phyloP scores from a whole-genome alignment of 2,888 invertebrate species.

The Lochmaea capreae region DNA sequence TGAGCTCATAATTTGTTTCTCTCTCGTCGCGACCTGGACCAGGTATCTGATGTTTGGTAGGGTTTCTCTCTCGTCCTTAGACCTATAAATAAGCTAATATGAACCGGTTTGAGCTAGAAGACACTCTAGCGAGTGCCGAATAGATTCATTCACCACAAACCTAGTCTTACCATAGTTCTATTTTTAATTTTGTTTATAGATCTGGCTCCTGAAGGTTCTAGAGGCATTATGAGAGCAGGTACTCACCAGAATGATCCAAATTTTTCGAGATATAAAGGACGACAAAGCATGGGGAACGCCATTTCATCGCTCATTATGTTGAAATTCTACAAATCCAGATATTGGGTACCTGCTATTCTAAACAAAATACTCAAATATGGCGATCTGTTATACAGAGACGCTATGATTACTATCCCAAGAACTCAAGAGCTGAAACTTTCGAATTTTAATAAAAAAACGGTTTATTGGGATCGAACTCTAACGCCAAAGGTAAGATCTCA shows the following conservation, averaged over 20 bases:
- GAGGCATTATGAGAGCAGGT: slow-evolving; percentile 59
- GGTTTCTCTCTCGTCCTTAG: too few species aligned
- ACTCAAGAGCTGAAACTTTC: slow-evolving; percentile 49
- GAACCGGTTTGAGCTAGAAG: too few species aligned
- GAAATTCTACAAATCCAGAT: slow-evolving; percentile 58
- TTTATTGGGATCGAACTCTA: slow-evolving; percentile 54
- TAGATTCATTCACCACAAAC: too few species aligned
- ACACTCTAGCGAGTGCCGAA: too few species aligned
- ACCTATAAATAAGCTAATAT: too few species aligned
- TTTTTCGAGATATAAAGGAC: slow-evolving; percentile 56
- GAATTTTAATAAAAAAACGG: slow-evolving; percentile 54
- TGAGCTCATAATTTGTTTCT: too few species aligned
- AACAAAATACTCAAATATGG: slow-evolving; percentile 62
- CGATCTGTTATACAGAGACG: slow-evolving; percentile 59
- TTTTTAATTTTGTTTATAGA: not conserved
- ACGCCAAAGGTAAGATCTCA: slow-evolving; percentile 51
- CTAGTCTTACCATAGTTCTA: not conserved
- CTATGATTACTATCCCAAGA: slow-evolving; percentile 51
- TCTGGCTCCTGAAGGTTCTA: slow-evolving; percentile 10
- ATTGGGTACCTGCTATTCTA: slow-evolving; percentile 62
- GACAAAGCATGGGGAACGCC: slow-evolving; percentile 61
- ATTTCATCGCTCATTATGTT: slow-evolving; percentile 63
- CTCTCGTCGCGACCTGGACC: too few species aligned
- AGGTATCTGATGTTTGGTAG: too few species aligned
- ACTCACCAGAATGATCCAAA: slow-evolving; percentile 60